Base-by-base conservation (phyloP, 2,888 invertebrate genomes). In the Podotricha telesiphe region DNA sequence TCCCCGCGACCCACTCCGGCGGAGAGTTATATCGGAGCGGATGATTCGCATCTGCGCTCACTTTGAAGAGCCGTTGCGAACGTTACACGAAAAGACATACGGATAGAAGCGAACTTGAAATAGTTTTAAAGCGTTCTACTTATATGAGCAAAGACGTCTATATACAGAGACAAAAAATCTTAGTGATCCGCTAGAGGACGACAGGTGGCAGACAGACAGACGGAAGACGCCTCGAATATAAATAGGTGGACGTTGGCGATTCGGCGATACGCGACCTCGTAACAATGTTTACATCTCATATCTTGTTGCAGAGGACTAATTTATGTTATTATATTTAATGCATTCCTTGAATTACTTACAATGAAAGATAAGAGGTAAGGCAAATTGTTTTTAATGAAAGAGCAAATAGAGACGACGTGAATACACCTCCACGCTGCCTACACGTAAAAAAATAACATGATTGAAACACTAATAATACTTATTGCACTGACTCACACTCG, bases 171-270 rank as follows among this genome's bases (percentile, higher is more conserved):
- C 28, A 61, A 72, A 71, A 76, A 70, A 75, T 48, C 61, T 63
- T 62, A 69, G 69, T 69, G 53, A 67, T 75, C 69, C 74, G 73
- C 75, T 74, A 77, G 74, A 80, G 80, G 81, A 77, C 74, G 71
- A 77, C 78, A 79, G 81, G 88, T 89, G 90, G 88, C 88, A 89
- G 89, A 84, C 84, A 89, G 89, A 91, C 89, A 86, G 88, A 87
- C 89, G 91, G 90, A 91, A 91, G 89, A 89, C 89, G 86, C 84
- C 76, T 75, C 80, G 78, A 72, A 84, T 91, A 91, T 84, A 86
- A 90, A 91, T 92, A 92, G 87, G 78, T 77, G 79, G 82, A 81
- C 83, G 86, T 84, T 87, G 85, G 88, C 86, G 84, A 87, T 86
- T 89, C 88, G 85, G 87, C 86, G 88, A 87, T 87, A 86, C 78